A percentile compares a stretch with the other conserved stretches of the same genome.
Evolutionary conservation across 2,797 vertebrate genomes (phyloP).

Genomic region (Orestias chungarensis): DNA sequence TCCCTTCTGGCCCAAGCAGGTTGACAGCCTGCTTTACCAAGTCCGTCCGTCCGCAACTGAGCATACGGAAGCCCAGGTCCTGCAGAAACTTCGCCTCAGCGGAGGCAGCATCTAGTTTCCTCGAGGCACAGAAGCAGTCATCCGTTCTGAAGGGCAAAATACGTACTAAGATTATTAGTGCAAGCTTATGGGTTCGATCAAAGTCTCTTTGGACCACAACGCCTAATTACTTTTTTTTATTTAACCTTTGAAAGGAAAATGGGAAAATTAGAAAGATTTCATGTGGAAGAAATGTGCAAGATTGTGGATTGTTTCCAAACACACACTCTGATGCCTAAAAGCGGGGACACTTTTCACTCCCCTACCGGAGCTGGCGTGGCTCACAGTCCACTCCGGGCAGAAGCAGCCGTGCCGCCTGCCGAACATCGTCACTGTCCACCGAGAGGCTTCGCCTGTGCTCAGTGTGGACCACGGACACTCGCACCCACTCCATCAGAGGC

Average conservation of each 20-base stretch:
- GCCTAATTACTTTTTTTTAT: constrained; percentile 15
- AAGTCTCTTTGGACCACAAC: constrained; percentile 23
- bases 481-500: constrained; percentile 97
- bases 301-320: constrained; percentile 12
- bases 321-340: constrained; percentile 20
- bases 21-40: constrained; percentile 95
- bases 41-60: constrained; percentile 96
- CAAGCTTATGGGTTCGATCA: constrained; percentile 11
- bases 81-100: constrained; percentile 97
- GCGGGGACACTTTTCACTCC: constrained; percentile 10
- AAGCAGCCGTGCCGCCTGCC: constrained; percentile 92
- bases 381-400: constrained; percentile 97
- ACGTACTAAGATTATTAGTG: constrained; percentile 36
- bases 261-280: background rate
- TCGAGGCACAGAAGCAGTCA: constrained; percentile 96
- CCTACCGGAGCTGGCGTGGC: constrained; percentile 94
- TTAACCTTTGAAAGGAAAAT: background rate
- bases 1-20: constrained; percentile 92
- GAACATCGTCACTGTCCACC: constrained; percentile 98
- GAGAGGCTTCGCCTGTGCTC: constrained; percentile 96
- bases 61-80: constrained; percentile 97
- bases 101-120: constrained; percentile 93
- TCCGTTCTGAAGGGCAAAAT: constrained; percentile 86
- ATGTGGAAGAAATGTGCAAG: constrained; percentile 1
- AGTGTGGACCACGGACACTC: constrained; percentile 91